Evolutionary conservation across 2,113 vertebrate genomes (phyloP), one percentile per base, ranked within the genome.

Genomic region (Sorex araneus): DNA sequence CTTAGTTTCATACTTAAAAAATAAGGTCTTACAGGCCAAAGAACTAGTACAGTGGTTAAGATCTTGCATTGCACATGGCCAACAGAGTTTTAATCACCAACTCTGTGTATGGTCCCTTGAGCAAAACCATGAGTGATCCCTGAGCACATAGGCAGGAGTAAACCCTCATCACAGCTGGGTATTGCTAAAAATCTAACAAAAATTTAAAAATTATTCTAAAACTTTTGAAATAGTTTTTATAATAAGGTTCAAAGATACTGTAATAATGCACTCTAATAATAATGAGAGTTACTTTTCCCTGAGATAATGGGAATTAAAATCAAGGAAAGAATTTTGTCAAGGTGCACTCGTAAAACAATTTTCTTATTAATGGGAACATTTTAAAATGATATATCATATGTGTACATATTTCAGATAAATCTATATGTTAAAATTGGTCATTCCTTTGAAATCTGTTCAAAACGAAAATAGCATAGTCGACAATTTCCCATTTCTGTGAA

Each of bases 221-320:
- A 40, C 10, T 60, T 47, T 43, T 50, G 34, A 32, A 4, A 18
- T 4, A 43, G 18, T 84, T 66, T 40, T 73, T 11, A 21, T 73
- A 84, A n/a, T 43, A 50, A 18, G 9, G 54, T 27, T 4, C 32
- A 8, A 76, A 81, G 6, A 32, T 73, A 1, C 2, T 2, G 4
- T 13, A 8, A 2, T 8, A n/a, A 82, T 36, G 64, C 30, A 73
- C 60, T 87, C 21, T 30, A n/a, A n/a, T n/a, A n/a, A n/a, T n/a
- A n/a, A 8, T 47, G 3, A 76, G 27, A 43, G 15, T n/a, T 60
- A 3, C 47, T 80, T 76, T 77, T 45, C 0, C 18, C 3, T 70
- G 10, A 7, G 36, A 40, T 21, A 12, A 66, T 7, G 40, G 3
- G 27, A 84, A 92, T 57, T 74, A 75, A 86, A 93, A 94, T 83